A percentile compares a stretch with the other conserved stretches of the same genome.
These are phyloP conservation scores for Musca domestica DNA, from an alignment of 1,140 invertebrate species.

Conservation along the genomic window DNA sequence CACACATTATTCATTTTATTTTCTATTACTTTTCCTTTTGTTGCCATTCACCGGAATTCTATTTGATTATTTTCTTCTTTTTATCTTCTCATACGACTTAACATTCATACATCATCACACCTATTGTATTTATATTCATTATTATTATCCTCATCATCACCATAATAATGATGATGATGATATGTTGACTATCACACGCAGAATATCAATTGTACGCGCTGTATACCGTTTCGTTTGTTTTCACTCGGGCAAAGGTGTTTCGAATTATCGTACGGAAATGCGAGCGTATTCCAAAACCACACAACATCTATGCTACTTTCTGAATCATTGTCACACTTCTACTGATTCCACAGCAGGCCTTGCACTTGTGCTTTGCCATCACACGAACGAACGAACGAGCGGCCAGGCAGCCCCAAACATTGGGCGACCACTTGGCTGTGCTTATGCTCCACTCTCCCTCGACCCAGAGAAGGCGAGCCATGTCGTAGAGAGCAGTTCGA, in stretches of 20 bases:
- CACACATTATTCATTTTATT: too few species aligned
- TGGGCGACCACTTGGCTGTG: too few species aligned
- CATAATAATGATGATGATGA: neutral
- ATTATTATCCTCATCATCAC: neutral
- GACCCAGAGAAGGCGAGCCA: too few species aligned
- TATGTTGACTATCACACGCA: neutral
- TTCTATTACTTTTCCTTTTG: too few species aligned
- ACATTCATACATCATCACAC: too few species aligned
- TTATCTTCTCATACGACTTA: too few species aligned
- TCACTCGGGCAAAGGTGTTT: neutral
- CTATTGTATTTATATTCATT: neutral
- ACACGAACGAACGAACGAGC: too few species aligned
- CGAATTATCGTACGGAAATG: neutral
- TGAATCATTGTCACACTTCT: conserved; percentile 11
- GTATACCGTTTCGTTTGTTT: neutral
- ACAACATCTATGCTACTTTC: neutral
- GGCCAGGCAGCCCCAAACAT: too few species aligned
- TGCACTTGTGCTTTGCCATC: conserved; percentile 8
- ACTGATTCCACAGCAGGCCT: conserved; percentile 12
- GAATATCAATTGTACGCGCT: neutral
- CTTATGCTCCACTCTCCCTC: too few species aligned
- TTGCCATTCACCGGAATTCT: too few species aligned
- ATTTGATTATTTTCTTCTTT: too few species aligned
- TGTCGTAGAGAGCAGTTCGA: too few species aligned
- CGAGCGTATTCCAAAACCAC: neutral